phyloP scores from a whole-genome alignment of 1,140 invertebrate genomes.

The Thalassaphorura encarpata region DNA sequence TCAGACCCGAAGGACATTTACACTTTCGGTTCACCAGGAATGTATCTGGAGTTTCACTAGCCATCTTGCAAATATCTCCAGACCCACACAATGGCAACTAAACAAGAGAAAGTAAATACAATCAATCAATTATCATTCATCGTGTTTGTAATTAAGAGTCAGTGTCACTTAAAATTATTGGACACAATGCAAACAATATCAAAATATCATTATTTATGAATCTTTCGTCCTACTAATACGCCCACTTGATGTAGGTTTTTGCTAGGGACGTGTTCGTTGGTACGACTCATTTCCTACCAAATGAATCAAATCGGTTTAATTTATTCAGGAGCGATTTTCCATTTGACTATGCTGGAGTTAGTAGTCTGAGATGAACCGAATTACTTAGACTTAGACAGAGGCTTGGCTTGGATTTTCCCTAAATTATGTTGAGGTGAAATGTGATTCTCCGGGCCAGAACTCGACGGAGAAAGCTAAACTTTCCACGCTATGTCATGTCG shows the following conservation, averaged over 20 bases:
- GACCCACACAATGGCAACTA: conserved; percentile 13
- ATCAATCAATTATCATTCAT: too few relatives aligned
- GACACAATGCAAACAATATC: neutral
- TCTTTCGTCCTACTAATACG: neutral
- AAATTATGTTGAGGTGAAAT: too few relatives aligned
- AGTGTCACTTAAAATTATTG: neutral
- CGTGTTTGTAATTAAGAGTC: neutral
- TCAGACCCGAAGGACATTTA: conserved; percentile 20
- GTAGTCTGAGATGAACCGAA: too few relatives aligned
- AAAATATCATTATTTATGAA: neutral
- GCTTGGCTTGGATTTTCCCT: too few relatives aligned
- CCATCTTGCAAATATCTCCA: conserved; percentile 14
- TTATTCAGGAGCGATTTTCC: too few relatives aligned
- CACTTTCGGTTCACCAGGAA: conserved; percentile 29
- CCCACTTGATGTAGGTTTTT: neutral
- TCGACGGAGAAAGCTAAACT: too few relatives aligned
- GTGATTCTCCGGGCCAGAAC: too few relatives aligned
- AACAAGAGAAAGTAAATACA: conserved; percentile 2
- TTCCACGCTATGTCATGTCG: too few relatives aligned
- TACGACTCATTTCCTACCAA: neutral
- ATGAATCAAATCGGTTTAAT: too few relatives aligned
- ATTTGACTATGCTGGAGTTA: too few relatives aligned
- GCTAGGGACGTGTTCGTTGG: neutral
- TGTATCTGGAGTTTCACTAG: conserved; percentile 2
- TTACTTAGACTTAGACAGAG: too few relatives aligned